A percentile compares a stretch with the other conserved stretches of the same genome.
Conservation (phyloP, 2,888 invertebrate species). For the Eilema depressum region DNA sequence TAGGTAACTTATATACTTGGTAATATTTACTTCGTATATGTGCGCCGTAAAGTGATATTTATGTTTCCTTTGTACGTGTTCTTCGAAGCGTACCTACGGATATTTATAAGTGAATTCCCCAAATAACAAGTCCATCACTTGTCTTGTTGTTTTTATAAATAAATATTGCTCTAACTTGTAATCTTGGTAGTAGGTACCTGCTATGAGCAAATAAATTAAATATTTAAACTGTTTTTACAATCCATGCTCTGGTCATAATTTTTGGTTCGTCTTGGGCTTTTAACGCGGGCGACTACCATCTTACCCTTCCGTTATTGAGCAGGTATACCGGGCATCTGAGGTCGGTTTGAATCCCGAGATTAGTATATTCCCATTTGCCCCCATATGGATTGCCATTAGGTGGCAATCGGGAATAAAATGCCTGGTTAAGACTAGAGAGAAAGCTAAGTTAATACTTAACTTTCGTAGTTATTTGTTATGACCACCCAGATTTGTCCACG, state of each 20-base stretch:
- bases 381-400: background rate
- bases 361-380: background rate
- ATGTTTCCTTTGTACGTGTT: constrained; percentile 4
- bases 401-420: background rate
- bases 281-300: background rate
- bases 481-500: too few relatives aligned
- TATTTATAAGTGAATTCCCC: constrained; percentile 6
- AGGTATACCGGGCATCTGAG: background rate
- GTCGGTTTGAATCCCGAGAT: background rate
- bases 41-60: background rate
- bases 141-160: background rate
- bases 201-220: background rate
- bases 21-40: background rate
- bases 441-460: too few relatives aligned
- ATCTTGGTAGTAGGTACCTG: background rate
- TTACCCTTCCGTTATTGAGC: background rate
- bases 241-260: background rate
- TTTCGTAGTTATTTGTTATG: too few relatives aligned
- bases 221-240: too few relatives aligned
- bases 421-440: too few relatives aligned
- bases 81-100: background rate
- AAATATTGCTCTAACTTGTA: background rate
- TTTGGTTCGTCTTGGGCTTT: background rate
- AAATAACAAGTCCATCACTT: constrained; percentile 6
- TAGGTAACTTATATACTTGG: background rate